A percentile compares a stretch with the other conserved stretches of the same genome.
These are phyloP conservation scores for Rhipidura dahli DNA, from an alignment of 2,113 vertebrate species.

Conservation along the genomic window DNA sequence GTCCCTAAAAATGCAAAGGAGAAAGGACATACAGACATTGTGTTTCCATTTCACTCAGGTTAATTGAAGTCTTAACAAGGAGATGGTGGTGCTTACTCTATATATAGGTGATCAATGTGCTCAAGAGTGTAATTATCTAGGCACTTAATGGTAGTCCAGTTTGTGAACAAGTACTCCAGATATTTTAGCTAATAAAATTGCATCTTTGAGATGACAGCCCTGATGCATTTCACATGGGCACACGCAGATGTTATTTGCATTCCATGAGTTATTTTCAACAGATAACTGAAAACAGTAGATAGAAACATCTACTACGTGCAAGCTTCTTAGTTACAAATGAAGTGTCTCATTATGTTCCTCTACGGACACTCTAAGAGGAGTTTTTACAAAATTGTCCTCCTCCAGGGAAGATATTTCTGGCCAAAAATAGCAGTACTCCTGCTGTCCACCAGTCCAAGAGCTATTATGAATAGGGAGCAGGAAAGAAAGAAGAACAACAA, in stretches of 20 bases:
- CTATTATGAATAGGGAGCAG: not conserved
- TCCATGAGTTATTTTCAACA: not conserved
- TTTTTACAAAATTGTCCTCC: not conserved
- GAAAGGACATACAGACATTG: not conserved
- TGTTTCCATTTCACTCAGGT: not conserved
- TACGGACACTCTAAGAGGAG: not conserved
- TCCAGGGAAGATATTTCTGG: not conserved
- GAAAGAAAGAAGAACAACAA: not conserved
- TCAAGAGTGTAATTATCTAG: not conserved
- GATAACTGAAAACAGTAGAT: not conserved
- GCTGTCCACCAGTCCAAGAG: not conserved
- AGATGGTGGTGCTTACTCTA: not conserved
- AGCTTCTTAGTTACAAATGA: not conserved
- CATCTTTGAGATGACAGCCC: not conserved
- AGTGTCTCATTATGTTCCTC: not conserved
- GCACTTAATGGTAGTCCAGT: not conserved
- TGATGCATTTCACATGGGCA: not conserved
- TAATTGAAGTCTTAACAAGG: not conserved
- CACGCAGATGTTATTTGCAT: accelerated
- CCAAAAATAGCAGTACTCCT: not conserved
- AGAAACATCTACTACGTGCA: not conserved
- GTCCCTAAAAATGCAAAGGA: not conserved
- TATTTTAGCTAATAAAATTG: not conserved
- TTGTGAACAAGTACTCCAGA: not conserved
- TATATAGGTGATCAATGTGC: not conserved